Conservation (phyloP, 1,140 invertebrate species). For the Antheraea pernyi region DNA sequence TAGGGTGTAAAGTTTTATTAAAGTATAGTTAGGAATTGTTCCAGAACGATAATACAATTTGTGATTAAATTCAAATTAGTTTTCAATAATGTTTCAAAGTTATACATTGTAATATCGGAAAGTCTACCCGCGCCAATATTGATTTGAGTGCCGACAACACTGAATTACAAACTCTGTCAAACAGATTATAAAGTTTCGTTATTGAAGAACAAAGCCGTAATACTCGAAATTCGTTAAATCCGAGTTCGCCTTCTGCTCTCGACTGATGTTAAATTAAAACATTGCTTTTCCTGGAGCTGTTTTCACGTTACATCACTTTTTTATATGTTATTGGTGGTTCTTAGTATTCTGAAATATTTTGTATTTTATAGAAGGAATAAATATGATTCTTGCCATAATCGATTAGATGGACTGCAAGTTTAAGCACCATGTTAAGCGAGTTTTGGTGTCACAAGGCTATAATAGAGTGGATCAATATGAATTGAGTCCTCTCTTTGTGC, state of each 20-base stretch:
- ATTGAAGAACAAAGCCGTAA: slow-evolving; percentile 2
- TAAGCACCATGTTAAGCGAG: too few species aligned
- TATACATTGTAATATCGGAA: neutral
- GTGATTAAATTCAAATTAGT: neutral
- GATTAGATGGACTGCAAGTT: too few species aligned
- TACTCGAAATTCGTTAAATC: neutral
- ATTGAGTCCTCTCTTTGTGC: too few species aligned
- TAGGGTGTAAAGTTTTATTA: too few species aligned
- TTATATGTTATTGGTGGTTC: neutral
- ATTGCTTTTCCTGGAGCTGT: neutral
- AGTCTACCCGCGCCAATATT: neutral
- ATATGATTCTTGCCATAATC: too few species aligned
- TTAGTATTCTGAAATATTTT: neutral
- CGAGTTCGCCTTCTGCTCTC: neutral
- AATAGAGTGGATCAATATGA: too few species aligned
- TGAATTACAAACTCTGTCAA: neutral
- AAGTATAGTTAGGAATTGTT: too few species aligned
- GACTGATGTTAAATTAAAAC: neutral
- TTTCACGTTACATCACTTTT: neutral
- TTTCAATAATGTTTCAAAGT: neutral
- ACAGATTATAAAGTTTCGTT: slow-evolving; percentile 3
- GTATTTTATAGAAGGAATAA: too few species aligned
- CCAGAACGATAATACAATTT: neutral
- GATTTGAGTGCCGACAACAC: neutral
- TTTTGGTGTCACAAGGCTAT: too few species aligned